These are phyloP conservation scores for Syritta pipiens DNA, from an alignment of 2,888 invertebrate species.

Conservation along the genomic window DNA sequence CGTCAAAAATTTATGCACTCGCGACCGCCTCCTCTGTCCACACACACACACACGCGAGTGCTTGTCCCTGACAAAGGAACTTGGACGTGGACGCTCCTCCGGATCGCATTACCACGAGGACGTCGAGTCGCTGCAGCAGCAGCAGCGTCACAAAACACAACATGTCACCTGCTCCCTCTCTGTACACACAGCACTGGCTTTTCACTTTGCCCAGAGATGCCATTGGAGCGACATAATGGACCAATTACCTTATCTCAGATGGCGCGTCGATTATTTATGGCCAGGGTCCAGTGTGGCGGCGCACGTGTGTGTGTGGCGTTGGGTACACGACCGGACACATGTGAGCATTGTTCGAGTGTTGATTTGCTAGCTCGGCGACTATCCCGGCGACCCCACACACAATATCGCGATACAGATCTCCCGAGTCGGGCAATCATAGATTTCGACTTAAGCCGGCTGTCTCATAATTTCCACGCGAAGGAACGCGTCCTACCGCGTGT, in stretches of 20 bases:
- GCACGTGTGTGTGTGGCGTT: constrained; percentile 13
- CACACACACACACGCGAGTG: too few relatives aligned
- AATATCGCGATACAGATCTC: constrained; percentile 56
- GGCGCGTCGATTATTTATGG: constrained; percentile 72
- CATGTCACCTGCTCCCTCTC: constrained; percentile 65
- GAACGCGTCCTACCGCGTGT: constrained; percentile 10
- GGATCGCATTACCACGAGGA: constrained; percentile 37
- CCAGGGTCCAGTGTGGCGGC: not conserved
- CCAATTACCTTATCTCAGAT: constrained; percentile 73
- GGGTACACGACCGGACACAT: constrained; percentile 50
- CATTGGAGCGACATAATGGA: constrained; percentile 72
- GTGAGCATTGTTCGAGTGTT: constrained; percentile 66
- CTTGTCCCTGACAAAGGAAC: constrained; percentile 35
- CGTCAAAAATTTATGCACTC: constrained; percentile 61
- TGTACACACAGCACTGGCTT: constrained; percentile 30
- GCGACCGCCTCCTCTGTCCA: constrained; percentile 60
- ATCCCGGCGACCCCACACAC: constrained; percentile 1
- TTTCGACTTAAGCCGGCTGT: constrained; percentile 56
- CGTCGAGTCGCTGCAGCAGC: not conserved
- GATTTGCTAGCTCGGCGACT: constrained; percentile 62
- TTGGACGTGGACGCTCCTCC: constrained; percentile 16
- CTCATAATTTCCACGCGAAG: constrained; percentile 54
- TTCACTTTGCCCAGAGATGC: constrained; percentile 60
- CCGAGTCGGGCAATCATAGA: constrained; percentile 50
- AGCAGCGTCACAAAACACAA: constrained; percentile 29